phyloP scores from a whole-genome alignment of 2,113 vertebrate genomes.

The Rhynchomys soricoides region DNA sequence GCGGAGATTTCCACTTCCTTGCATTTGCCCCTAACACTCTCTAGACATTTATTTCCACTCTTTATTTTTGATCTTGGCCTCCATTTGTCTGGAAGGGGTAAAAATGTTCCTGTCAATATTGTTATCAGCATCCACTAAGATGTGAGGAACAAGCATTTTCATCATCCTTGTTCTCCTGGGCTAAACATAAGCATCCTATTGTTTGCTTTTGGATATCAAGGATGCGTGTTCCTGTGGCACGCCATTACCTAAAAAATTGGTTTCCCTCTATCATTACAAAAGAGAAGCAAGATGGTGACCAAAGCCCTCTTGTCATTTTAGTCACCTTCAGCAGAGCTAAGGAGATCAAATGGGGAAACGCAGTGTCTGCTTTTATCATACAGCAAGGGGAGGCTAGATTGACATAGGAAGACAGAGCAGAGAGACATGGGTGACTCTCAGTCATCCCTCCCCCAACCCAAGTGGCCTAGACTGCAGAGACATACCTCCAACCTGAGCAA shows the following conservation, averaged over 20 bases:
- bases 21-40: background rate
- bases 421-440: background rate
- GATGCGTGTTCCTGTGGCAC: background rate
- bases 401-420: no score
- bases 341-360: no score
- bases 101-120: background rate
- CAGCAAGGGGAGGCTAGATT: background rate
- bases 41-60: background rate
- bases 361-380: background rate
- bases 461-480: background rate
- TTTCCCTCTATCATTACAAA: background rate
- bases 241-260: background rate
- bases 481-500: background rate
- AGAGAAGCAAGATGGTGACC: background rate
- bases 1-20: background rate
- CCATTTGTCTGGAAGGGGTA: background rate
- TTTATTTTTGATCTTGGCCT: background rate
- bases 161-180: no score
- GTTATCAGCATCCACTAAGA: background rate
- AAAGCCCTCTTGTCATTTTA: background rate
- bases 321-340: background rate
- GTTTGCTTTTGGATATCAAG: background rate
- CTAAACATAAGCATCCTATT: background rate
- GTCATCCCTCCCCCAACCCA: background rate
- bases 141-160: no score